Percentiles rank a stretch among this genome's conserved stretches.
Evolutionary conservation across 2,113 vertebrate genomes (phyloP).

Genomic region (Mormyrus lacerda): DNA sequence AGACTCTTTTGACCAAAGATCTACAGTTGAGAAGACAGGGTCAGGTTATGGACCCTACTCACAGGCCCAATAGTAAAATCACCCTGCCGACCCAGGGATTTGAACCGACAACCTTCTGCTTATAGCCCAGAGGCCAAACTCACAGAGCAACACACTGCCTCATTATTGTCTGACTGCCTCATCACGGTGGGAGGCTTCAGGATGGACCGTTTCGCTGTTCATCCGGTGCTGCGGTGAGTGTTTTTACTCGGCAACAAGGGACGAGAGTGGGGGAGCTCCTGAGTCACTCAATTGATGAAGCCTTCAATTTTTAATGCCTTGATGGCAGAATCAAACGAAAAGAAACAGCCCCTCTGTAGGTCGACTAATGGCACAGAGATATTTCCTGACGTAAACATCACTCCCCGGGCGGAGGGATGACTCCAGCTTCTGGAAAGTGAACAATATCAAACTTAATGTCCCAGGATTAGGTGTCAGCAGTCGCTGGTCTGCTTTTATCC

Average conservation of each 20-base stretch:
- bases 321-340: background rate
- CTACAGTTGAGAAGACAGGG: background rate
- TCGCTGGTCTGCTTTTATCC: constrained; percentile 25
- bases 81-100: background rate
- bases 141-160: background rate
- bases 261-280: background rate
- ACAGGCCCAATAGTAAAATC: background rate
- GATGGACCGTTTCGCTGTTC: background rate
- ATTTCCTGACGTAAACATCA: constrained; percentile 21
- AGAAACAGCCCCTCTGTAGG: background rate
- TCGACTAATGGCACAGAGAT: background rate
- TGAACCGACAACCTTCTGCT: background rate
- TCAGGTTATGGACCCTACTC: background rate
- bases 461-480: constrained; percentile 22
- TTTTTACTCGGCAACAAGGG: background rate
- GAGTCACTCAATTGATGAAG: background rate
- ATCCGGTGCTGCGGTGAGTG: background rate
- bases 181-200: background rate
- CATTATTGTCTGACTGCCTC: background rate
- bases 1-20: background rate
- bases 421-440: constrained; percentile 22
- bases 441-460: constrained; percentile 25
- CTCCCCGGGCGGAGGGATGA: constrained; percentile 3
- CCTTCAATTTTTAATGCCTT: background rate
- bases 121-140: background rate